Base-by-base conservation (phyloP, 2,888 invertebrate genomes). In the Leucoptera coffeella region DNA sequence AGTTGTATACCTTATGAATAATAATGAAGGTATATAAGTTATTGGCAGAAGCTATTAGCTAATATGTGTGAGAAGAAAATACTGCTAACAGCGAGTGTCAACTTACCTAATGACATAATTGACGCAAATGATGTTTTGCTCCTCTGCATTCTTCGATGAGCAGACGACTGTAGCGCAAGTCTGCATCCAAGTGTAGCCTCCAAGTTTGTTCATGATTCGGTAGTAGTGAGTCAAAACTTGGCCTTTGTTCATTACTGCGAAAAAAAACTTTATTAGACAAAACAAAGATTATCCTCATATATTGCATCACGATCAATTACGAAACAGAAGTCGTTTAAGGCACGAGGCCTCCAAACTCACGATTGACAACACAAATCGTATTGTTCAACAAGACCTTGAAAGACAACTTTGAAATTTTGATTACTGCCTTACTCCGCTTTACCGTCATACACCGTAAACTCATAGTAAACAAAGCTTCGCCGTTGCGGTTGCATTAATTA, bases 101-200 rank as follows among this genome's bases (percentile, higher is more conserved):
- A 15, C 53, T 64, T 67, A 93, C 93, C 92, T 94, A 47, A 96
- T 85, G 35, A 96, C 91, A 61, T 95, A 95, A 69, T 95, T 94
- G 45, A 96, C 93, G 51, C 94, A 94, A 38, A 96, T 93, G 42
- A 96, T 92, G 50, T 92, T 95, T 61, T 95, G 94, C 52, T 96
- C 95, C 35, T 96, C 95, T 4, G 90, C 88, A 47, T 93, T 94
- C 65, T 95, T 96, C 27, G 89, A 85, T 49, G 86, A 93, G 67
- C 92, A 94, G 30, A 96, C 89, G 22, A 95, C 91, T 1, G 95
- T 96, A 31, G 95, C 95, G 56, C 95, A 96, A 1, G 92, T 93
- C 62, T 95, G 95, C 45, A 96, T 67, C 95, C 95, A 96, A 28
- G 93, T 91, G 67, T 86, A 96, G 17, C 96, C 96, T 4, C 95